Evolutionary conservation across 2,888 invertebrate genomes (phyloP), one percentile per base, ranked within the genome.

Genomic region (Dysmachus trigonus): DNA sequence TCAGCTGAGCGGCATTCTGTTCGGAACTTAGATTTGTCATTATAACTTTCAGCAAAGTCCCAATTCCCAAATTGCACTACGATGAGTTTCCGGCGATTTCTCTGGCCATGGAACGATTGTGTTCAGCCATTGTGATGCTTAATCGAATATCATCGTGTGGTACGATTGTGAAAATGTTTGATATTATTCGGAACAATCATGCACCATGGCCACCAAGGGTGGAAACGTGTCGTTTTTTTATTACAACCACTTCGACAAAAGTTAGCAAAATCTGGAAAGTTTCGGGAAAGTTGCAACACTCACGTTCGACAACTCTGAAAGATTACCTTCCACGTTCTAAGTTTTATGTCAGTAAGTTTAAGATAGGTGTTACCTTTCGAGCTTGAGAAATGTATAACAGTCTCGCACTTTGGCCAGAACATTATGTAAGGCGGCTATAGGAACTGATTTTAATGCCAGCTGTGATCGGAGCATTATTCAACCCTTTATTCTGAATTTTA

Each of bases 251-350:
- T 77, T 77, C 53, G 6, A 22, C 62, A 18, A 81, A n/a, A 81
- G 62, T 51, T 81, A 18, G 22, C n/a, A 27, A 18, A 81, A 81
- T 81, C 53, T 53, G 1, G 13, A 62, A 81, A 33, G 15, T 81
- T 81, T 30, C n/a, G 62, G 31, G 5, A 81, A 81, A 81, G 33
- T 81, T 62, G 8, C 51, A 53, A 53, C 18, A 33, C 33, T 10
- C 62, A 81, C 81, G 81, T 62, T 81, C 81, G 22, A 53, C 33
- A 53, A n/a, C 33, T 81, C n/a, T 27, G 81, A 81, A 53, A 81
- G 31, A 62, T 62, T 62, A 53, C 22, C 53, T 62, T 6, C 51
- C 30, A n/a, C 4, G 51, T n/a, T 31, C 18, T 51, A 18, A 51
- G 33, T 53, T n/a, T n/a, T 53, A 53, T 31, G 31, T 53, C 33